These are phyloP conservation scores for Tetramorium alpestre DNA, from an alignment of 1,140 invertebrate genomes.

Conservation along the genomic window DNA sequence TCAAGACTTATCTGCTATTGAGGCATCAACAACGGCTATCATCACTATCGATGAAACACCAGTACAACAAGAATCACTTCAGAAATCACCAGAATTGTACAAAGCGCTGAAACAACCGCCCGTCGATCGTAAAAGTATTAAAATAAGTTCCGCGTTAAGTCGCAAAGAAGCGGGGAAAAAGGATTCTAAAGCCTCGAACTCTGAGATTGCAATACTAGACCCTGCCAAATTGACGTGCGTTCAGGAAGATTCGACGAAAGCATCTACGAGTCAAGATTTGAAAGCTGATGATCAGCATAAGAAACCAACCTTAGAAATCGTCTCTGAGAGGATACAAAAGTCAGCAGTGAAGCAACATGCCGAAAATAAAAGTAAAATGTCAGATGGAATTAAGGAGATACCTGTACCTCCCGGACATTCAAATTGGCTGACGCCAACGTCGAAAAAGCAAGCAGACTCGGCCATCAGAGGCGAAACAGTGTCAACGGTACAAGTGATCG, in stretches of 20 bases:
- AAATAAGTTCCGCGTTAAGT: not conserved
- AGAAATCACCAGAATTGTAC: conserved; percentile 76
- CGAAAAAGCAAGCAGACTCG: conserved; percentile 76
- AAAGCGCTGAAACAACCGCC: conserved; percentile 77
- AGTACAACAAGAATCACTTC: conserved; percentile 6
- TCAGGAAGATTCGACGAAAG: conserved; percentile 4
- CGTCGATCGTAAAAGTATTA: conserved; percentile 44
- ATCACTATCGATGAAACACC: conserved; percentile 76
- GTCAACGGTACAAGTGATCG: conserved; percentile 89
- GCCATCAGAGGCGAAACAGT: conserved; percentile 75
- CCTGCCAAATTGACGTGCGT: not conserved
- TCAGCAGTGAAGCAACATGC: conserved; percentile 14
- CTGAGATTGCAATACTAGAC: conserved; percentile 8
- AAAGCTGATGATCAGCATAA: conserved; percentile 50
- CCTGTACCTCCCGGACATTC: conserved; percentile 71
- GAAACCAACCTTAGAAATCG: conserved; percentile 14
- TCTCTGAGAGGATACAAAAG: conserved; percentile 59
- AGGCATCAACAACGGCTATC: conserved; percentile 78
- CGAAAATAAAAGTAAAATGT: conserved; percentile 49
- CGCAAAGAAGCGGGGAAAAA: conserved; percentile 33
- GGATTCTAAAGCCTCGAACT: conserved; percentile 8
- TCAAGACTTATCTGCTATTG: conserved; percentile 79
- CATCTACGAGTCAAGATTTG: conserved; percentile 8
- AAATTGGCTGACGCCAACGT: conserved; percentile 82
- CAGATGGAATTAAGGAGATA: conserved; percentile 63